Percentiles rank a stretch among this genome's conserved stretches.
Evolutionary conservation across 2,113 vertebrate genomes (phyloP).

Genomic region (Hippocampus mohnikei): DNA sequence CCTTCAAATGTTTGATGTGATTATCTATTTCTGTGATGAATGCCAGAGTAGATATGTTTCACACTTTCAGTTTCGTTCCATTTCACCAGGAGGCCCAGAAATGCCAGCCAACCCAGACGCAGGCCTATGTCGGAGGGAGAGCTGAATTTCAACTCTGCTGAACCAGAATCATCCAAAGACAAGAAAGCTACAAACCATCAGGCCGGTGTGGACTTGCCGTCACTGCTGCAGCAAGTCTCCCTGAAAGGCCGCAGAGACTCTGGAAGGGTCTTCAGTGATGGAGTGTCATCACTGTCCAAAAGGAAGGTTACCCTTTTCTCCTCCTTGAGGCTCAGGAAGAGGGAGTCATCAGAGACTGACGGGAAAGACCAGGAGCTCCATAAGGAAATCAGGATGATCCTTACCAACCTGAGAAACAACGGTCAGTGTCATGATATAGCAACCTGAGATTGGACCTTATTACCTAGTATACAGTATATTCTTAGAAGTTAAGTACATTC

Average conservation of each 20-base stretch:
- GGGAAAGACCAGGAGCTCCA: conserved; percentile 42
- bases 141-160: conserved; percentile 33
- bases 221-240: conserved; percentile 65
- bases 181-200: not conserved
- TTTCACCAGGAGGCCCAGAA: conserved; percentile 44
- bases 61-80: not conserved
- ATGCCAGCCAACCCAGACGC: conserved; percentile 16
- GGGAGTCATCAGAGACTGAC: conserved; percentile 2
- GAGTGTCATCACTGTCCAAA: conserved; percentile 35
- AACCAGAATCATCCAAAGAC: conserved; percentile 8
- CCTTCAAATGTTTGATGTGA: not conserved
- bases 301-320: conserved; percentile 69
- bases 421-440: conserved; percentile 33
- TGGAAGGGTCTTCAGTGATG: conserved; percentile 39
- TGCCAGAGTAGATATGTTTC: not conserved
- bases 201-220: conserved; percentile 56
- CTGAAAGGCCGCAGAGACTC: conserved; percentile 36
- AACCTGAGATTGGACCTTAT: no score
- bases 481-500: no score
- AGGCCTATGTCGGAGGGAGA: conserved; percentile 66
- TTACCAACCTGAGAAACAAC: conserved; percentile 68
- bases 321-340: conserved; percentile 68
- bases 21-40: not conserved
- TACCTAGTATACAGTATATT: no score
- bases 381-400: conserved; percentile 63